These are phyloP conservation scores for Anhinga rufa DNA, from an alignment of 2,113 vertebrate species.

Conservation along the genomic window DNA sequence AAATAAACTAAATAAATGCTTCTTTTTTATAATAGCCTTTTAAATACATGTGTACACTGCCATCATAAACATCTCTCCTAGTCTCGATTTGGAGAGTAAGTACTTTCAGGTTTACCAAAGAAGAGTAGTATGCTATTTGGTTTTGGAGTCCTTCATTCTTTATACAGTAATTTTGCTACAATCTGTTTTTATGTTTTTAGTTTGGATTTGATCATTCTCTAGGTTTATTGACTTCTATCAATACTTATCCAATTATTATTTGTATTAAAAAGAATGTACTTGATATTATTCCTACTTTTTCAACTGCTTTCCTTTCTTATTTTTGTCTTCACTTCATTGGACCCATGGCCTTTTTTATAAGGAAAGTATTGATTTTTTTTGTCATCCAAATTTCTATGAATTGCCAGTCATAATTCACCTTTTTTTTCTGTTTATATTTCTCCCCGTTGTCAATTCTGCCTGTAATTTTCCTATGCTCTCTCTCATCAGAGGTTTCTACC, in stretches of 20 bases:
- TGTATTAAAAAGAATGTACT: background rate
- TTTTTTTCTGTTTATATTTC: background rate
- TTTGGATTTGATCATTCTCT: background rate
- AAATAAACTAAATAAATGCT: background rate
- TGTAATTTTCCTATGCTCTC: background rate
- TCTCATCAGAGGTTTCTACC: background rate
- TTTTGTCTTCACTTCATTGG: background rate
- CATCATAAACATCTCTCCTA: background rate
- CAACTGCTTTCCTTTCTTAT: background rate
- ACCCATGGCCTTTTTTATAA: background rate
- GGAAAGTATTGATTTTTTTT: background rate
- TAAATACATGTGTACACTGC: background rate
- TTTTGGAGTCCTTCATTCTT: background rate
- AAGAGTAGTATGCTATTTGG: background rate
- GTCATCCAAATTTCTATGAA: background rate
- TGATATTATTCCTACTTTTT: background rate
- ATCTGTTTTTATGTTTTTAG: background rate
- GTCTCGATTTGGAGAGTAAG: background rate
- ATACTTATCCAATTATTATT: background rate
- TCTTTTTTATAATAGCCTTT: background rate
- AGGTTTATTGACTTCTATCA: background rate
- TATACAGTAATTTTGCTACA: background rate
- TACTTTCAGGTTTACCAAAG: background rate
- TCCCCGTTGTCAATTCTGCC: background rate
- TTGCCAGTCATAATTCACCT: background rate